phyloP scores from a whole-genome alignment of 2,113 vertebrate species.

The Electrona antarctica region DNA sequence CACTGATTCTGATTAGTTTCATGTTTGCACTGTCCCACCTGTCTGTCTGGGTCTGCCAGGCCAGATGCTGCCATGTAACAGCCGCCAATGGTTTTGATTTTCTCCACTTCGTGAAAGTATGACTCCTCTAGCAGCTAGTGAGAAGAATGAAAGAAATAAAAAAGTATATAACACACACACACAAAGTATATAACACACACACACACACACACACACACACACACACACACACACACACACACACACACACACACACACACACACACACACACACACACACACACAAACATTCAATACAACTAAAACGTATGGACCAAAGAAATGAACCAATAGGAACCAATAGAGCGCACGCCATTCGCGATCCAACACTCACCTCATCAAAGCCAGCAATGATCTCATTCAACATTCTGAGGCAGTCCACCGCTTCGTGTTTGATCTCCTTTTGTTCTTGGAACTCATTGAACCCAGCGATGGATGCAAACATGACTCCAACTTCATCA shows the following conservation, averaged over 20 bases:
- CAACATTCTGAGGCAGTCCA: slow-evolving; percentile 91
- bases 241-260: too few species aligned
- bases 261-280: too few species aligned
- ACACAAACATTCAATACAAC: too few species aligned
- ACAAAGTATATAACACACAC: too few species aligned
- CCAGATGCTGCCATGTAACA: slow-evolving; percentile 97
- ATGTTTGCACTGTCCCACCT: slow-evolving; percentile 74
- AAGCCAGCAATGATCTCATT: slow-evolving; percentile 97
- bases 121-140: slow-evolving; percentile 90
- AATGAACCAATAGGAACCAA: not conserved
- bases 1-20: not conserved
- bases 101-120: slow-evolving; percentile 94
- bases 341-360: not conserved
- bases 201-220: too few species aligned
- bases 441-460: slow-evolving; percentile 95
- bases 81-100: slow-evolving; percentile 97
- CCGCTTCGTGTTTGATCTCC: slow-evolving; percentile 93
- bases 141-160: not conserved
- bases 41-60: slow-evolving; percentile 87
- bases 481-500: slow-evolving; percentile 95
- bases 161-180: too few species aligned
- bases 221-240: too few species aligned
- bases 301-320: too few species aligned
- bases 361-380: slow-evolving; percentile 84
- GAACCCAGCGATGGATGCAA: slow-evolving; percentile 94